These are phyloP conservation scores for Pitta sordida DNA, from an alignment of 2,113 vertebrate genomes.

Conservation along the genomic window DNA sequence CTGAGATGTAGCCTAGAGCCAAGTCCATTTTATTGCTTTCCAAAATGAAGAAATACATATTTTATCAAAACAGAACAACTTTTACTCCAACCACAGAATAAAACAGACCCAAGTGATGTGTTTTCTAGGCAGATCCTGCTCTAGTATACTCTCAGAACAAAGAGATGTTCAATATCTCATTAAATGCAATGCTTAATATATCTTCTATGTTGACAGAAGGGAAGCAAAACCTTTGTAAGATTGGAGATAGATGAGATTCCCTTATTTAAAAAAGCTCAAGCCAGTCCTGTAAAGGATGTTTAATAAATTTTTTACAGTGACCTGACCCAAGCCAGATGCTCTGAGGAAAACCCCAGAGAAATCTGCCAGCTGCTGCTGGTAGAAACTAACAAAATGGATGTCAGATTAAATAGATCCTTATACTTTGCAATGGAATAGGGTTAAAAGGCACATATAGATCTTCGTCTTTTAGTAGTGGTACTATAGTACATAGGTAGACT, in stretches of 20 bases:
- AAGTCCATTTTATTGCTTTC: not conserved
- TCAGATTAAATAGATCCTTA: slow-evolving; percentile 8
- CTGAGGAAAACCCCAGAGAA: slow-evolving; percentile 38
- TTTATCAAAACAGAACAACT: not conserved
- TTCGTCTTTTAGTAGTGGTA: not conserved
- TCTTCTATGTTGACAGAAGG: not conserved
- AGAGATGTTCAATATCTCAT: slow-evolving; percentile 30
- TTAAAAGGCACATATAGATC: not conserved
- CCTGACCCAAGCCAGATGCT: slow-evolving; percentile 42
- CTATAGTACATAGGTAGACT: not conserved
- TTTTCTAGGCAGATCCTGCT: not conserved
- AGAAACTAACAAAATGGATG: slow-evolving; percentile 28
- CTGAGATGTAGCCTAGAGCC: not conserved
- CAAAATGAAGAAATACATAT: not conserved
- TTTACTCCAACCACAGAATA: not conserved
- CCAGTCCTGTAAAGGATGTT: not conserved
- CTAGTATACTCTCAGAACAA: not conserved
- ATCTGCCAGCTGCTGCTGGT: slow-evolving; percentile 30
- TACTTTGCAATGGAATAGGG: not conserved
- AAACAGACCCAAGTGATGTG: not conserved
- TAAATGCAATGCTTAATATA: slow-evolving; percentile 18
- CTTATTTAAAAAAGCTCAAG: not conserved
- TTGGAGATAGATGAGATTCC: not conserved
- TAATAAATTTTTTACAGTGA: slow-evolving; percentile 44
- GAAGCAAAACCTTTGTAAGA: not conserved